These are phyloP conservation scores for Colossoma macropomum DNA, from an alignment of 2,113 vertebrate genomes.

Conservation along the genomic window DNA sequence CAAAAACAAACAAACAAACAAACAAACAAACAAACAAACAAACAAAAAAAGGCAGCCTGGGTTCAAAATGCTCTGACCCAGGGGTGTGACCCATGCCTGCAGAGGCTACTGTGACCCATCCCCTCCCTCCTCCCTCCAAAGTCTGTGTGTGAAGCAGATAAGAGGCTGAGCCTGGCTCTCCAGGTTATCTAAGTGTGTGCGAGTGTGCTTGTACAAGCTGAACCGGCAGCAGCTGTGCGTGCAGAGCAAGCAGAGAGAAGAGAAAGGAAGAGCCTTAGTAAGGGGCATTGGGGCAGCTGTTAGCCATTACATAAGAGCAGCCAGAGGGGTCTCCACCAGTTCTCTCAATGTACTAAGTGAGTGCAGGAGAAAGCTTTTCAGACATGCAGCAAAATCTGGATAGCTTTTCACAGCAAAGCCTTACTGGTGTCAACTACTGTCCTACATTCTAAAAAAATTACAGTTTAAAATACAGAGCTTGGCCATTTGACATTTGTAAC, in stretches of 20 bases:
- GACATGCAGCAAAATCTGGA: background rate
- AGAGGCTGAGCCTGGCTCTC: constrained; percentile 28
- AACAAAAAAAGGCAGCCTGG: background rate
- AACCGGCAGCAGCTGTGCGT: constrained; percentile 5
- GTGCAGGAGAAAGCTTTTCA: background rate
- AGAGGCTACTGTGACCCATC: constrained; percentile 46
- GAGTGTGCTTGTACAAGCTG: constrained; percentile 35
- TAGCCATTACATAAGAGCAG: constrained; percentile 41
- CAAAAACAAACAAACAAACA: too few species aligned
- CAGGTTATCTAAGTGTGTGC: constrained; percentile 35
- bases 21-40: background rate
- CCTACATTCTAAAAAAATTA: background rate
- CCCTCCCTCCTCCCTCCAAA: constrained; percentile 1
- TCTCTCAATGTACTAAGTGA: constrained; percentile 18
- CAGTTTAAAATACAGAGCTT: background rate
- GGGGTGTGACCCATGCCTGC: constrained; percentile 43
- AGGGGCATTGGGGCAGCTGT: constrained; percentile 14
- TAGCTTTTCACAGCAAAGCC: too few species aligned
- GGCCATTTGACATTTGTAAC: background rate
- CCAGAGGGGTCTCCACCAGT: constrained; percentile 1
- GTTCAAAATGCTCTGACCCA: constrained; percentile 49
- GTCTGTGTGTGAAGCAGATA: constrained; percentile 55
- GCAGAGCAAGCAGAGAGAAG: constrained; percentile 10
- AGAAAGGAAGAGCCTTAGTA: background rate
- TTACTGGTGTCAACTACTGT: background rate